Conservation (phyloP, 2,113 vertebrate species). For the Pelvicachromis taeniatus region DNA sequence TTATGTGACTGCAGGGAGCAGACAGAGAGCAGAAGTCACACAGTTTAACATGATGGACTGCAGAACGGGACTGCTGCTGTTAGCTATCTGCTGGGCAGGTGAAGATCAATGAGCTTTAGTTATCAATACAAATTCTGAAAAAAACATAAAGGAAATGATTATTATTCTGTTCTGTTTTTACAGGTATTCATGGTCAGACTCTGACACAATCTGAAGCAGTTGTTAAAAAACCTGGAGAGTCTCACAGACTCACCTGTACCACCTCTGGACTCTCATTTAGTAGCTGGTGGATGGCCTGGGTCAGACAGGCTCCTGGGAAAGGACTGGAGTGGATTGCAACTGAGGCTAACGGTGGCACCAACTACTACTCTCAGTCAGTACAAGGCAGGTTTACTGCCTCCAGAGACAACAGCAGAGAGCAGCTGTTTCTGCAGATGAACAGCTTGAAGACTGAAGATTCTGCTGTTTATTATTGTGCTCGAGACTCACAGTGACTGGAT, state of each 20-base stretch:
- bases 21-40: neutral
- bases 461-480: neutral
- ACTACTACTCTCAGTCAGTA: neutral
- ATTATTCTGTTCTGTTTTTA: neutral
- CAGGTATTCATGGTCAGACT: neutral
- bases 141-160: neutral
- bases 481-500: neutral
- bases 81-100: neutral
- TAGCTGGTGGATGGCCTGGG: neutral
- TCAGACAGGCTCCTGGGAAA: neutral
- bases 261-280: neutral
- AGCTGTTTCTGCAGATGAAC: neutral
- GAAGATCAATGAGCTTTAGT: neutral
- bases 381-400: neutral
- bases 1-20: neutral
- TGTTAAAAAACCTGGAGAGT: neutral
- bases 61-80: neutral
- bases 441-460: neutral
- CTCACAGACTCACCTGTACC: neutral
- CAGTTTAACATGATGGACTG: neutral
- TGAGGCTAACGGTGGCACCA: rapidly evolving
- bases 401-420: neutral
- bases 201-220: rapidly evolving
- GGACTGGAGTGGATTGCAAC: neutral
- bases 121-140: neutral